Percentiles rank a stretch among this genome's conserved stretches.
Conservation (phyloP, 2,113 vertebrate genomes). For the Anser cygnoides region DNA sequence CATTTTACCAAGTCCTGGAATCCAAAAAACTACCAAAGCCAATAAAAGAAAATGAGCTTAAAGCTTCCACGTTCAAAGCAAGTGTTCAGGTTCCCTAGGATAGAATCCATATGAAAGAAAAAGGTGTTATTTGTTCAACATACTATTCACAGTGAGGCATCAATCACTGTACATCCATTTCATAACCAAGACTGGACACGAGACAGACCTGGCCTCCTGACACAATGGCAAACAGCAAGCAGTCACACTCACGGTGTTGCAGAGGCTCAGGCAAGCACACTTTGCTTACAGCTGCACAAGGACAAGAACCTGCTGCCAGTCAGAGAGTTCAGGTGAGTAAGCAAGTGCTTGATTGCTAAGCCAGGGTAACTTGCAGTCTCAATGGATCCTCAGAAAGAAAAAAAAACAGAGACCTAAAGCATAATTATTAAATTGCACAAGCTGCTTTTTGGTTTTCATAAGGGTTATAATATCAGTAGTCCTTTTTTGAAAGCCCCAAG, state of each 20-base stretch:
- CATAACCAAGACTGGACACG: rapidly evolving
- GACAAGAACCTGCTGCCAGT: rapidly evolving
- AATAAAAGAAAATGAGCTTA: background rate
- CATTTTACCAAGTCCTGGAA: background rate
- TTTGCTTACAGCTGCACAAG: background rate
- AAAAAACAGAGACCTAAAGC: background rate
- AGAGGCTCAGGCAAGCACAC: background rate
- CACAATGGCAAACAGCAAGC: background rate
- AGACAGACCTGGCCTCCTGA: background rate
- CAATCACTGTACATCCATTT: background rate
- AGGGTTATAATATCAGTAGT: background rate
- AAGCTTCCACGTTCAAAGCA: background rate
- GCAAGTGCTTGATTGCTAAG: background rate
- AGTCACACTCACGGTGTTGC: rapidly evolving
- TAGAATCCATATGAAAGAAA: background rate
- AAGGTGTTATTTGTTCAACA: background rate
- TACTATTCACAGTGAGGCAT: background rate
- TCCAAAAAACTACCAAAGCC: background rate
- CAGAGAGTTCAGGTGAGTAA: background rate
- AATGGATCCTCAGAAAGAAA: background rate
- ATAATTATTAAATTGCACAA: background rate
- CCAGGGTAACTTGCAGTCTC: background rate
- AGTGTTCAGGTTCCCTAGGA: background rate
- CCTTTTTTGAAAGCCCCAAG: background rate
- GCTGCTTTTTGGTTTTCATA: background rate